Base-by-base conservation (phyloP, 2,797 vertebrate genomes). In the Pteronotus mesoamericanus region DNA sequence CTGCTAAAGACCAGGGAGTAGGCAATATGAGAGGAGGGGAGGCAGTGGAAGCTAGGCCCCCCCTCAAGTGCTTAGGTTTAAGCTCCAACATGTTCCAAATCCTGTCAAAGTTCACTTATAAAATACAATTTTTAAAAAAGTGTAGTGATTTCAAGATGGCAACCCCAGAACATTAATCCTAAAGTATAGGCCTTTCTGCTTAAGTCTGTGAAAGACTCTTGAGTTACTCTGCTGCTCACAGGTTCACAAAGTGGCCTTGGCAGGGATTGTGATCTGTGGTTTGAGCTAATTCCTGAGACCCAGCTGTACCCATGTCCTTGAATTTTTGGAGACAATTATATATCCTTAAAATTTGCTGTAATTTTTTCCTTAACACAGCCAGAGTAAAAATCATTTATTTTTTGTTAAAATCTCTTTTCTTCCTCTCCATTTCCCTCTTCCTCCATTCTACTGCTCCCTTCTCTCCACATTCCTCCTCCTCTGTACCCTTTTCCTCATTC, bases 41-140 rank as follows among this genome's bases (percentile, higher is more conserved):
- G 12, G 26, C 59, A 42, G 8, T 46, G 39, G 24, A 46, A 32
- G 12, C 3, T 9, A 51, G 24, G 19, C 16, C 16, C 21, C 53
- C 4, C 44, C 4, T 46, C 14, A 2, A 1, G 9, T 14, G 6
- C 24, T 0, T 24, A 2, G 34, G 48, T 59, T 51, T 7, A 69
- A 19, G 42, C 39, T 16, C 16, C 37, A 9, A 6, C 1, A 9
- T 42, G 29, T 37, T 71, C 29, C 7, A 7, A 32, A 55, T 53
- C 18, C 9, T 69, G 29, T 11, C 8, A n/a, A 39, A 85, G 11
- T 18, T 78, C 29, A 46, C 32, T 71, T 86, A 91, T 6, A 53
- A 59, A 44, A 8, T 74, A 55, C 11, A 71, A 29, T 29, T 53
- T 64, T 64, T 26, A 2, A 55, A 59, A 69, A 79, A 64, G 14